Percentiles rank a stretch among this genome's conserved stretches.
Conservation (phyloP, 2,113 vertebrate genomes). For the Anas platyrhynchos region DNA sequence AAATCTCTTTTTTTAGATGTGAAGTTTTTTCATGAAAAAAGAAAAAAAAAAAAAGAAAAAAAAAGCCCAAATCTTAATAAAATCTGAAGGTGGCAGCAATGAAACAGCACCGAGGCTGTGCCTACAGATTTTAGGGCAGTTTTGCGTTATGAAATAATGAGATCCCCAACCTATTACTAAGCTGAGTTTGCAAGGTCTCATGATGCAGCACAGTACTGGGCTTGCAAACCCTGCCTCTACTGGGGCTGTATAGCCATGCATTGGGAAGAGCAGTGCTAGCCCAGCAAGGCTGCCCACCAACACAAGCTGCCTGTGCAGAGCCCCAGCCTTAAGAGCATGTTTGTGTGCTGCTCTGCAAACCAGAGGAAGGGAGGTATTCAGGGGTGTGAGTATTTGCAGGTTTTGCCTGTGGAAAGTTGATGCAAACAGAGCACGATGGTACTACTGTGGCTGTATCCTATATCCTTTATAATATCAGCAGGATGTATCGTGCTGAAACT, state of each 20-base stretch:
- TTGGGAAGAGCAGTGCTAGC: background rate
- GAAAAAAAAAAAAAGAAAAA: background rate
- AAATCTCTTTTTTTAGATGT: conserved; percentile 17
- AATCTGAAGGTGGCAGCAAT: conserved; percentile 51
- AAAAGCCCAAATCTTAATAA: conserved; percentile 8
- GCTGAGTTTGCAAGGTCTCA: background rate
- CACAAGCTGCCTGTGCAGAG: background rate
- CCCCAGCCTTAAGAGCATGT: background rate
- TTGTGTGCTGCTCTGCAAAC: background rate
- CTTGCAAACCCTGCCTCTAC: background rate
- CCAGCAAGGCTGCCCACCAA: background rate
- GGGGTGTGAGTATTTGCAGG: background rate
- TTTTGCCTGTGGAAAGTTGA: background rate
- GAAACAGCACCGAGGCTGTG: conserved; percentile 1
- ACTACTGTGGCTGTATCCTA: background rate
- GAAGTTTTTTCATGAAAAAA: background rate
- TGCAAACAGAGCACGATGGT: background rate
- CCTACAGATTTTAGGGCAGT: background rate
- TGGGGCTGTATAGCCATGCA: background rate
- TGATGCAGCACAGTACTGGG: accelerated
- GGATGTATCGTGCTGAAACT: background rate
- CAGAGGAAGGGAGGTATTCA: background rate
- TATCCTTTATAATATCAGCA: background rate
- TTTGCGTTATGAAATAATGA: background rate
- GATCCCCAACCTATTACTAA: background rate